Base-by-base conservation (phyloP, 2,888 invertebrate species). In the Phyllotreta striolata region DNA sequence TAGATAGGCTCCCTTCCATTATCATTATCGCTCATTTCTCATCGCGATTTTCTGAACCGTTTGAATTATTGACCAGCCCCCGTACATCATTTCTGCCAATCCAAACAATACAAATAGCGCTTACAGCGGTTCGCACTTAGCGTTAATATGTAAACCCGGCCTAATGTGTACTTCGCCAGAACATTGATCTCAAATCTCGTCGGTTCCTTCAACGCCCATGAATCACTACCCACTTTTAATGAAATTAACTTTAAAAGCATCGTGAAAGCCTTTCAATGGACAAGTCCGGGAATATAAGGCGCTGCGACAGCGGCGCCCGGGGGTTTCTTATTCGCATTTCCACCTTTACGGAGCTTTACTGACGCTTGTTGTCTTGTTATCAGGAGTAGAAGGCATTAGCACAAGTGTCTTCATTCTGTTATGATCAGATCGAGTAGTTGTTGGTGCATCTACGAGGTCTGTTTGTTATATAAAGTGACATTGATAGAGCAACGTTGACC, bases 81-180 rank as follows among this genome's bases (percentile, higher is more conserved):
- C 10, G 41, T 52, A 60, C 52, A 60, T 52, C 52, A 52, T 40
- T 60, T 49, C 35, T 77, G 76, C 74, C 67, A 73, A 66, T 69
- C 72, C 76, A 74, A 76, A 78, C 77, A 78, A 77, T 74, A 72
- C 74, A 71, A 72, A 72, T 67, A 70, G 67, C 66, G 73, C 70
- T 72, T 75, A 78, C 78, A 78, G 67, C 76, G 72, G 74, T 78
- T 75, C 74, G 78, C 78, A 78, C 78, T 78, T 78, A 78, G 74
- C 72, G 75, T 54, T 55, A 72, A 70, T 72, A 73, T 71, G 72
- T 72, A 71, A 72, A 73, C 71, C 66, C 69, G 65, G 66, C 67
- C 67, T 71, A 71, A 73, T 72, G 71, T 63, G 63, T 63, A 66
- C 68, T 68, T 64, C 68, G 72, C 73, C 67, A 66, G 67, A 55